A percentile compares a stretch with the other conserved stretches of the same genome.
Evolutionary conservation across 2,797 vertebrate species (phyloP).

Genomic region (Schizopygopsis pylzovi): DNA sequence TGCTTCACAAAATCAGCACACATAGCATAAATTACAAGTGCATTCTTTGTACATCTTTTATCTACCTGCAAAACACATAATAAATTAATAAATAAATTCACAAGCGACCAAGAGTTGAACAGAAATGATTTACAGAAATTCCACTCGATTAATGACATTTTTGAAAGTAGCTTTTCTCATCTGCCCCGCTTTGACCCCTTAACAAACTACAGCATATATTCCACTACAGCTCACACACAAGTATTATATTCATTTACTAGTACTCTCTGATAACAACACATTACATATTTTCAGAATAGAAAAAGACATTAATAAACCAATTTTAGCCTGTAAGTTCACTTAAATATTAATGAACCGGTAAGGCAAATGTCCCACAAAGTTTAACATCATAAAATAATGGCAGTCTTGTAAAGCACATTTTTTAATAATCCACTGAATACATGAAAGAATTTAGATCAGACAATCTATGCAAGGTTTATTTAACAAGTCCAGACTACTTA

Average conservation of each 20-base stretch:
- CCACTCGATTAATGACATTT: constrained; percentile 68
- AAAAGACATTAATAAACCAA: constrained; percentile 61
- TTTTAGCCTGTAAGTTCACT: constrained; percentile 67
- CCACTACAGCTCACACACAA: constrained; percentile 66
- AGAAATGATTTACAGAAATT: constrained; percentile 83
- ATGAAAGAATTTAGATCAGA: constrained; percentile 63
- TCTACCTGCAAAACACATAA: constrained; percentile 82
- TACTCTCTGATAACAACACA: constrained; percentile 75
- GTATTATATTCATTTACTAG: constrained; percentile 70
- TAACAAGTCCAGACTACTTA: constrained; percentile 52
- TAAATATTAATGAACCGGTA: constrained; percentile 64
- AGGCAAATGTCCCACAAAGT: constrained; percentile 56
- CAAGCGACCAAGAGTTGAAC: constrained; percentile 86
- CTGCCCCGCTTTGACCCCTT: constrained; percentile 61
- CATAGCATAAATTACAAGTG: constrained; percentile 77
- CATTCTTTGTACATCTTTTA: constrained; percentile 69
- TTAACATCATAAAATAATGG: constrained; percentile 48
- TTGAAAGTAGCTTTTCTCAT: constrained; percentile 65
- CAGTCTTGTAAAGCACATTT: constrained; percentile 42
- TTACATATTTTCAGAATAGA: constrained; percentile 73
- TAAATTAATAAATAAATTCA: constrained; percentile 99
- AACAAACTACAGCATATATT: constrained; percentile 72
- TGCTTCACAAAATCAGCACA: constrained; percentile 80
- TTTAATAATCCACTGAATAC: constrained; percentile 42
- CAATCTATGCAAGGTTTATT: constrained; percentile 57